Conservation (phyloP, 2,113 vertebrate species). For the Tenrec ecaudatus region DNA sequence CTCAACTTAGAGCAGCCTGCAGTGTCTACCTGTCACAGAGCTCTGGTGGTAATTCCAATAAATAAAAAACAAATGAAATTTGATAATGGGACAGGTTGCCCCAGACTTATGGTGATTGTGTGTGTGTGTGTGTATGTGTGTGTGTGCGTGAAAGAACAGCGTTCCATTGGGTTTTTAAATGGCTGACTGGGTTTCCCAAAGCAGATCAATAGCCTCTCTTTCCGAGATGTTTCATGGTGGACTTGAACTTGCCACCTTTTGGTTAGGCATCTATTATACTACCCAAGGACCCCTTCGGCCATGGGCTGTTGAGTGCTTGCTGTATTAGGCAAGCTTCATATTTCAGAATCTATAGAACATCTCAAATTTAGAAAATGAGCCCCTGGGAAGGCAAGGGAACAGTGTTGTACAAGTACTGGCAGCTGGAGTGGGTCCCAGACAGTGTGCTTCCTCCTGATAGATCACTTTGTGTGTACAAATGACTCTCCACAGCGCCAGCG, state of each 20-base stretch:
- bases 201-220: neutral
- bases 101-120: neutral
- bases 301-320: neutral
- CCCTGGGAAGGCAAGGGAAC: too few species aligned
- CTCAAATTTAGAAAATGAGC: neutral
- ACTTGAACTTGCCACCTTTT: neutral
- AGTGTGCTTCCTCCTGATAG: neutral
- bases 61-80: neutral
- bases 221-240: neutral
- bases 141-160: neutral
- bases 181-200: neutral
- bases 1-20: neutral
- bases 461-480: too few species aligned
- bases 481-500: neutral
- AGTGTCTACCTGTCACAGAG: neutral
- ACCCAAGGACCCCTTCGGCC: neutral
- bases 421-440: neutral
- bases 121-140: neutral
- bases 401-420: too few species aligned
- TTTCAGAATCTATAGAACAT: neutral
- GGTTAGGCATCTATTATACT: neutral
- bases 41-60: neutral
- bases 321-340: neutral
- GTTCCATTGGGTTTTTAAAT: neutral
- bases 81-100: neutral